Evolutionary conservation across 2,797 vertebrate genomes (phyloP), one percentile per base, ranked within the genome.

Genomic region (Coregonus sp.): DNA sequence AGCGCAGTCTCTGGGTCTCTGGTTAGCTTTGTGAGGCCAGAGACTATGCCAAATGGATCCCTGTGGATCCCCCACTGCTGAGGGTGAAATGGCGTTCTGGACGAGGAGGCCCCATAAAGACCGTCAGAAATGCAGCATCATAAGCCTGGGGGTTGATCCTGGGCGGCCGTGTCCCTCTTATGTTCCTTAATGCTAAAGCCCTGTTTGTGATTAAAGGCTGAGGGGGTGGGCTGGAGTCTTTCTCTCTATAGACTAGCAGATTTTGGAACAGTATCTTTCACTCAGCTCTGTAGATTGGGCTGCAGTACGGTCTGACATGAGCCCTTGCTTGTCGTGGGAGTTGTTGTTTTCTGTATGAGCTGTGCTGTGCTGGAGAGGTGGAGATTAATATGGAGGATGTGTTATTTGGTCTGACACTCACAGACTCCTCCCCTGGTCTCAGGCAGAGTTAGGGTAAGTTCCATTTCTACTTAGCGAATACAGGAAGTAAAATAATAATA

Each of bases 11-110:
- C 35, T 70, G 47, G 47, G 68, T 47, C 37, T 70, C 35, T 70
- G 68, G 59, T 54, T 31, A 16, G 47, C 52, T 69, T 72, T 73
- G 52, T 25, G 65, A 74, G 75, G 71, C 72, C 61, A 29, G 71
- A 74, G 54, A 63, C 73, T 65, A 54, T 35, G 65, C 66, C 70
- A 67, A 69, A 77, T 66, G n/a, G 72, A 56, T 70, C 80, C 67
- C 68, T 31, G 37, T 9, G 73, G 75, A 69, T 63, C 70, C 74
- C 56, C 18, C 40, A 18, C 52, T 15, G 35, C 66, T 63, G 61
- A 33, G 66, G 61, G 59, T 20, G 50, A 47, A 77, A 74, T 20
- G 31, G 67, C 4, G 1, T 33, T 63, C 37, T 15, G 75, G 50
- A 61, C 4, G 6, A 11, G 47, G 4, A 40, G 18, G 14, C 31